These are phyloP conservation scores for Ia io DNA, from an alignment of 2,113 vertebrate species.

Conservation along the genomic window DNA sequence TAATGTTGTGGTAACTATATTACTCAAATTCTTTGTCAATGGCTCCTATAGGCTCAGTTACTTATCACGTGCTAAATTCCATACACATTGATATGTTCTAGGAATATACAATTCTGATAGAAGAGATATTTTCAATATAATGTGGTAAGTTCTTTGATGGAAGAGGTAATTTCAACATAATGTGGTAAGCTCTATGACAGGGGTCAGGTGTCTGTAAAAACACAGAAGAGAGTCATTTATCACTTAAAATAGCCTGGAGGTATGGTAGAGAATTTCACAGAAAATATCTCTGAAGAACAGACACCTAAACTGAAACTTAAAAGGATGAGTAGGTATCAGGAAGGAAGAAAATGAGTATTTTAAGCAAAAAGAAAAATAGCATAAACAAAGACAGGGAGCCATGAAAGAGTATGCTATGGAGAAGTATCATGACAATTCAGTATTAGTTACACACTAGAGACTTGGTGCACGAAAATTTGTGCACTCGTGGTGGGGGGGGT, in stretches of 20 bases:
- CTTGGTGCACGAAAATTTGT: no score
- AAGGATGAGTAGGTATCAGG: not conserved
- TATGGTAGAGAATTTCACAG: not conserved
- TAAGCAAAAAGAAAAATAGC: constrained; percentile 10
- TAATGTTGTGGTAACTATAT: not conserved
- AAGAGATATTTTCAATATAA: not conserved
- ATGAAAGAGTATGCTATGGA: not conserved
- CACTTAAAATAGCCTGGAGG: not conserved
- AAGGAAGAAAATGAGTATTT: not conserved
- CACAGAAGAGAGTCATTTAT: not conserved
- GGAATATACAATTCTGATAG: not conserved
- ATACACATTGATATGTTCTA: not conserved
- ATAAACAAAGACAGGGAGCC: not conserved
- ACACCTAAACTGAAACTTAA: not conserved
- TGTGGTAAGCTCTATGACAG: not conserved
- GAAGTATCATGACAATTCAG: not conserved
- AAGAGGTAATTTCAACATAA: not conserved
- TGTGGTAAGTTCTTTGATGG: not conserved
- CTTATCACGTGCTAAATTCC: constrained; percentile 13
- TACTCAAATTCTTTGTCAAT: constrained; percentile 24
- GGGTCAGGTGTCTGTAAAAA: not conserved
- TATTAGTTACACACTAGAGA: not conserved
- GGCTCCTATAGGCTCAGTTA: not conserved
- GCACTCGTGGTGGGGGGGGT: no score
- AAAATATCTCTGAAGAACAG: not conserved